phyloP scores from a whole-genome alignment of 1,140 invertebrate genomes.

The Platyura marginata region DNA sequence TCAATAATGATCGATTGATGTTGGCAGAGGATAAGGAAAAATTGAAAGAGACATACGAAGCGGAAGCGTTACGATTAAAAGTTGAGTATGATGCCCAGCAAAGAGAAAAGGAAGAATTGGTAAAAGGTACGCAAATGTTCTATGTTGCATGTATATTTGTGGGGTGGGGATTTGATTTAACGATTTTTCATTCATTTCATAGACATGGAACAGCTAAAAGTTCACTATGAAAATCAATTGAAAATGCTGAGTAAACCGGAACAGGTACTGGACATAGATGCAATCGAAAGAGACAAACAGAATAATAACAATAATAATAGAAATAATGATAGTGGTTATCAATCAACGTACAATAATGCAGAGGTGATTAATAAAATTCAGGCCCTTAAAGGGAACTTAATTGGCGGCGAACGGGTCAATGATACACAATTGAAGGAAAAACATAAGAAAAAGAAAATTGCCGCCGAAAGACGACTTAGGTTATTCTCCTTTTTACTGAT shows the following conservation, averaged over 20 bases:
- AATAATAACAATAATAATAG: not conserved
- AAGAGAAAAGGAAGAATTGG: conserved; percentile 25
- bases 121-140: conserved; percentile 9
- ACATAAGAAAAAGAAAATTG: conserved; percentile 41
- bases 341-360: not conserved
- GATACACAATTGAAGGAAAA: conserved; percentile 53
- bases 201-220: conserved; percentile 19
- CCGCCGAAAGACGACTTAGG: conserved; percentile 44
- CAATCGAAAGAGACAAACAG: too few species aligned
- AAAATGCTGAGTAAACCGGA: not conserved
- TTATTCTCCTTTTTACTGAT: conserved; percentile 4
- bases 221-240: conserved; percentile 6
- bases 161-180: not conserved
- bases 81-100: conserved; percentile 26
- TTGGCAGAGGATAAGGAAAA: conserved; percentile 1
- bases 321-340: not conserved
- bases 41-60: conserved; percentile 24
- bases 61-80: conserved; percentile 26
- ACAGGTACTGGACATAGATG: too few species aligned
- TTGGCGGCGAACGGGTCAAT: conserved; percentile 59
- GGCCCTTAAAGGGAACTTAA: conserved; percentile 51
- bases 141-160: not conserved
- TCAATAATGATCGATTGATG: too few species aligned
- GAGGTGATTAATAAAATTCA: conserved; percentile 35
- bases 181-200: not conserved